Percentiles rank a stretch among this genome's conserved stretches.
Conservation (phyloP, 2,113 vertebrate genomes). For the Fulica atra region DNA sequence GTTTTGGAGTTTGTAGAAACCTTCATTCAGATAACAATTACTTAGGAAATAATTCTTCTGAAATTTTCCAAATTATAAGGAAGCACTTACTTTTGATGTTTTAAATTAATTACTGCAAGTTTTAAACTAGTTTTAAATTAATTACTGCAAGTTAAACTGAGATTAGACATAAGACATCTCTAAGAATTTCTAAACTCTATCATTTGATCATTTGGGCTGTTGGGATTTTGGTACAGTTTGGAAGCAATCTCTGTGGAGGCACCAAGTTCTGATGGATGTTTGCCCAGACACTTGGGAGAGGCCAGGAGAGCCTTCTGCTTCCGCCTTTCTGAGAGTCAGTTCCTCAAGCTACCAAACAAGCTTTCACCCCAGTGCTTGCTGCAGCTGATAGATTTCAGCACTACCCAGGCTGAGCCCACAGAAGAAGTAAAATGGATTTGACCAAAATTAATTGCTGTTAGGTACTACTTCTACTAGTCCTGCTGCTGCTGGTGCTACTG, state of each 20-base stretch:
- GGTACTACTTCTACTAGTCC: no score
- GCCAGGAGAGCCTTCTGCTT: background rate
- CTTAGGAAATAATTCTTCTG: background rate
- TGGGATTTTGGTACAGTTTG: background rate
- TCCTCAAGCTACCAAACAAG: background rate
- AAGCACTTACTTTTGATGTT: background rate
- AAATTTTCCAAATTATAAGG: background rate
- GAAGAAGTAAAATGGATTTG: background rate
- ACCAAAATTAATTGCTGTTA: background rate
- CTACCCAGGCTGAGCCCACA: background rate
- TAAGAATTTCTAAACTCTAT: background rate
- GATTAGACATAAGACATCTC: background rate
- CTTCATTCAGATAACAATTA: background rate
- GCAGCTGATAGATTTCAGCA: background rate
- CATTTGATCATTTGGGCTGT: background rate
- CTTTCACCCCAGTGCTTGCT: background rate
- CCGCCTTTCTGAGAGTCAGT: background rate
- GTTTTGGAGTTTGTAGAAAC: background rate
- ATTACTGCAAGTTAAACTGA: background rate
- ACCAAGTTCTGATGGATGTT: fast-evolving
- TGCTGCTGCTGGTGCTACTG: background rate
- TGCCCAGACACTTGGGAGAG: background rate
- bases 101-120: background rate
- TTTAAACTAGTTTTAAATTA: background rate
- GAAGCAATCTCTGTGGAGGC: background rate